Base-by-base conservation (phyloP, 2,797 vertebrate species). In the Mergus octosetaceus region DNA sequence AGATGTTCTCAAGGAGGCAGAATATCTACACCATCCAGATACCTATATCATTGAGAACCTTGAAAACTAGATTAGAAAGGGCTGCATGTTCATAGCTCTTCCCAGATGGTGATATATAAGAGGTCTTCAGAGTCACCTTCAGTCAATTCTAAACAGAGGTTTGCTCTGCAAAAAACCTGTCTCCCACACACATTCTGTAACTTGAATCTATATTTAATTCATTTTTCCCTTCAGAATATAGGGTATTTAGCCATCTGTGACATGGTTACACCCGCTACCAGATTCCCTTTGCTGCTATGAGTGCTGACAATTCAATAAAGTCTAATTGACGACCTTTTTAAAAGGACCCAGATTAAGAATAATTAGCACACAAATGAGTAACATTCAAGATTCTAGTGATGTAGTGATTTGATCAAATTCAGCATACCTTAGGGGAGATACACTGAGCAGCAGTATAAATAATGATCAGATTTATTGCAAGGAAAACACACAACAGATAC, bases 171-270 rank as follows among this genome's bases (percentile, higher is more conserved):
- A 90, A 96, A 91, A 91, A 39, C 25, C 85, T 87, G 56, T n/a
- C 60, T 95, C 36, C 64, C 78, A 91, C 53, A 86, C 53, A 85
- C 25, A 53, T 88, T 94, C 66, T 86, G 80, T n/a, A 90, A 91
- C 43, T 73, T 71, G 76, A 96, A 93, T 65, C 57, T 84, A 85
- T 81, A 68, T 85, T 83, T 95, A 93, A 71, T 91, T 95, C 47
- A 96, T 93, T 95, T 75, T 94, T 60, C 92, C 69, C 78, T 81
- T 88, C 53, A 90, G 93, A 95, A 84, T 76, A 78, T 60, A 89
- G 66, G 71, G 82, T 72, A 93, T 89, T 95, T 70, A 95, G 85
- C 85, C 80, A 96, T 94, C 90, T 91, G 84, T 95, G 88, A 93
- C 91, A 91, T 68, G 72, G 86, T 53, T 91, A 69, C 78, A 85